Percentiles rank a stretch among this genome's conserved stretches.
phyloP scores from a whole-genome alignment of 2,113 vertebrate genomes.

The Mesitornis unicolor region DNA sequence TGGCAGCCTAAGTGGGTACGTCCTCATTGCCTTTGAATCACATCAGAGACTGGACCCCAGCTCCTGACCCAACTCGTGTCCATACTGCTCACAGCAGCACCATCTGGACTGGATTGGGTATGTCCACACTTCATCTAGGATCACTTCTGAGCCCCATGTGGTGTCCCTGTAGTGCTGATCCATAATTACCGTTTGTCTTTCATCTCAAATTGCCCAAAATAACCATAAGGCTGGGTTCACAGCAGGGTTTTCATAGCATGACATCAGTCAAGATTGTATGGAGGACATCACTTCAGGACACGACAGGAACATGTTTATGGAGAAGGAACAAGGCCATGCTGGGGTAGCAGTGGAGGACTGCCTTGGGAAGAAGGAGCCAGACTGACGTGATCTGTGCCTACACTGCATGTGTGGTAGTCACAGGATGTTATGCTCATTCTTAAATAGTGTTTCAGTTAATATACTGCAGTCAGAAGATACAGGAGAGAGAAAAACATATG shows the following conservation, averaged over 20 bases:
- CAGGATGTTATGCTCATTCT: neutral
- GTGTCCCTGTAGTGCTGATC: neutral
- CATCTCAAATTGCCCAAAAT: neutral
- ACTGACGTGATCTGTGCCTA: neutral
- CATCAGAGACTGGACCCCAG: neutral
- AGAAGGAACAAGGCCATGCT: neutral
- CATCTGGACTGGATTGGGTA: accelerated
- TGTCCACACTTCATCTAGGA: accelerated
- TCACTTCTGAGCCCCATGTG: neutral
- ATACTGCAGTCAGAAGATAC: neutral
- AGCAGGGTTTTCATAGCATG: neutral
- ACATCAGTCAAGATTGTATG: accelerated
- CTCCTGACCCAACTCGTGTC: neutral
- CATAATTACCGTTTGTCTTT: neutral
- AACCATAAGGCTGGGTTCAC: neutral
- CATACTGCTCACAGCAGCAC: neutral
- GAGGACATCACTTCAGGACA: accelerated
- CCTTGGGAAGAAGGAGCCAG: neutral
- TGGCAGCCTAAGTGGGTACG: neutral
- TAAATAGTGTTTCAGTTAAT: neutral
- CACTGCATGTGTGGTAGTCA: neutral
- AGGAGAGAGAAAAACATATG: neutral
- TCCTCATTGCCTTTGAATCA: neutral
- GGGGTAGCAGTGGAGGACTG: neutral
- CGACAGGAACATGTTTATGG: accelerated